These are phyloP conservation scores for Thamnaconus septentrionalis DNA, from an alignment of 2,113 vertebrate genomes.

Conservation along the genomic window DNA sequence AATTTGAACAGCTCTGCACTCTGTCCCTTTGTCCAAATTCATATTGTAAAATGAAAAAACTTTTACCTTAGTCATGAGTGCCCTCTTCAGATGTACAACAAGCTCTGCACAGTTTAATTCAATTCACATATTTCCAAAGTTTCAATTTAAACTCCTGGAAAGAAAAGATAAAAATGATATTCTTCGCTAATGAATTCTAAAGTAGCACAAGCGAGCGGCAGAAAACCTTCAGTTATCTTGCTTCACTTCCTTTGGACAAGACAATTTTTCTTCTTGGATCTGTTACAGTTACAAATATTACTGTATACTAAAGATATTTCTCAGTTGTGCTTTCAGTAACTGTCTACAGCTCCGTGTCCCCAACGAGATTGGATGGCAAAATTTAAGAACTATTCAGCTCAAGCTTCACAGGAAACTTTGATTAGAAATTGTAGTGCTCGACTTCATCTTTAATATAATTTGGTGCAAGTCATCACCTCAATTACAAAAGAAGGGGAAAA, in stretches of 20 bases:
- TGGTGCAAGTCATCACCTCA: conserved; percentile 25
- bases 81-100: conserved; percentile 7
- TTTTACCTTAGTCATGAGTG: too few species aligned
- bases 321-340: conserved; percentile 15
- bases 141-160: too few species aligned
- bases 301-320: background rate
- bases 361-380: too few species aligned
- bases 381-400: too few species aligned
- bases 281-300: too few species aligned
- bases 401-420: too few species aligned
- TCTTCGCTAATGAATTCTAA: too few species aligned
- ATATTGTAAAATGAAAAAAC: conserved; percentile 11
- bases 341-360: too few species aligned
- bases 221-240: conserved; percentile 8
- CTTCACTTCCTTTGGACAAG: conserved; percentile 26
- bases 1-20: conserved; percentile 32
- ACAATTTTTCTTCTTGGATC: background rate
- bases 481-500: too few species aligned
- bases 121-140: conserved; percentile 2
- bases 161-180: too few species aligned
- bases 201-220: conserved; percentile 6
- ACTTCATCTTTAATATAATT: too few species aligned
- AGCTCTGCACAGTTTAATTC: background rate
- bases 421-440: too few species aligned
- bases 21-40: conserved; percentile 10